Base-by-base conservation (phyloP, 2,888 invertebrate genomes). In the Mythimna pallens region DNA sequence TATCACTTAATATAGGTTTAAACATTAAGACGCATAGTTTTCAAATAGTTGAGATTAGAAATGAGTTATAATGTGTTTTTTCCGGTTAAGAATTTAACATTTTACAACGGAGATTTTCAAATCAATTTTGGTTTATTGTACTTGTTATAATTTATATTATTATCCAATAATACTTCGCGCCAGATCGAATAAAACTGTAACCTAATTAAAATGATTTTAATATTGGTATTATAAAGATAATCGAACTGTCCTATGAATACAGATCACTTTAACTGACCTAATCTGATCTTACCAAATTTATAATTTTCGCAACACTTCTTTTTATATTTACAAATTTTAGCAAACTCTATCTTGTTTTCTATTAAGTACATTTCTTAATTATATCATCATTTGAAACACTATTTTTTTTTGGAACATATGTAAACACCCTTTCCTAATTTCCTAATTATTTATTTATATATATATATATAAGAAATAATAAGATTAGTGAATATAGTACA, bases 11-110 rank as follows among this genome's bases (percentile, higher is more conserved):
- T 59, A 10, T 20, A 61, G 40, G 17, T 40, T 40, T 30, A 57
- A 57, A 58, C 63, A 63, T 8, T 50, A 70, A 63, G n/a, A 63
- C 55, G 70, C 10, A 50, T 62, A 43, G 30, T 57, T 57, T 61
- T 61, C 8, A 40, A 61, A 59, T 59, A n/a, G n/a, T 36, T 59
- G 20, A 30, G 14, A 30, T 36, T 22, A 6, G 1, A 22, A 12
- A 25, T 7, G 22, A 54, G 54, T 54, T 30, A 30, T 14, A 25
- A 25, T 2, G 30, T 8, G 7, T 22, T 20, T 12, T 57, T 17
- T 57, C 8, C 17, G 17, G 14, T 47, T 17, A 17, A 47, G 6
- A 6, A 47, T 5, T 4, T 58, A 34, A 59, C 12, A 2, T n/a
- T 59, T 12, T 6, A 36, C 30, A 17, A 30, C 7, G 9, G 17